Conservation (phyloP, 64 coral and sea anemone species). For the Catalaphyllia jardinei region DNA sequence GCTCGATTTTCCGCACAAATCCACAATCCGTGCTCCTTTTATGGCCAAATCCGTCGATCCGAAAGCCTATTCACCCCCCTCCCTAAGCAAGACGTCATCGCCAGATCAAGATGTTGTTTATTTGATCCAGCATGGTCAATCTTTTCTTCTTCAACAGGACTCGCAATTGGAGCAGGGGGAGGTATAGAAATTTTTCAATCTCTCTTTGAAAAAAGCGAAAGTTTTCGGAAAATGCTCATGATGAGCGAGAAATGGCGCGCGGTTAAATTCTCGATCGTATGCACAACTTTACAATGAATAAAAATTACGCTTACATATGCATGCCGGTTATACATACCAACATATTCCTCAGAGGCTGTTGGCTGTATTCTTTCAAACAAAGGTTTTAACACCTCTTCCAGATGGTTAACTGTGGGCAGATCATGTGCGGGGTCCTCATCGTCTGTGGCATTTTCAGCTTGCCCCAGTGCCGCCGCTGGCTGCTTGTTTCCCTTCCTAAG, state of each 20-base stretch:
- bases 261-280: too few relatives aligned
- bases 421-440: not conserved
- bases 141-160: not conserved
- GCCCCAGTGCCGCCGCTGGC: not conserved
- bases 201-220: not conserved
- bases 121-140: not conserved
- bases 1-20: too few relatives aligned
- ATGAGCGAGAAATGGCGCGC: too few relatives aligned
- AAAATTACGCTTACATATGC: not conserved
- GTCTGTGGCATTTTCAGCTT: not conserved
- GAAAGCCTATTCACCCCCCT: too few relatives aligned
- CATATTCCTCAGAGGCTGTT: constrained; percentile 9
- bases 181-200: not conserved
- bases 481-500: constrained; percentile 25
- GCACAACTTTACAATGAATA: too few relatives aligned
- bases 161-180: not conserved
- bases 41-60: too few relatives aligned
- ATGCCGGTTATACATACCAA: not conserved
- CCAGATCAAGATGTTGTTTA: too few relatives aligned
- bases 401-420: not conserved
- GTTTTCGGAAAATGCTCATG: not conserved
- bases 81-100: not conserved
- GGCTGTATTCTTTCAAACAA: constrained; percentile 32
- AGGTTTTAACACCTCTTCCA: constrained; percentile 36
- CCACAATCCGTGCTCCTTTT: too few relatives aligned